Evolutionary conservation across 2,113 vertebrate species (phyloP).

Genomic region (Pseudorectes ferrugineus): DNA sequence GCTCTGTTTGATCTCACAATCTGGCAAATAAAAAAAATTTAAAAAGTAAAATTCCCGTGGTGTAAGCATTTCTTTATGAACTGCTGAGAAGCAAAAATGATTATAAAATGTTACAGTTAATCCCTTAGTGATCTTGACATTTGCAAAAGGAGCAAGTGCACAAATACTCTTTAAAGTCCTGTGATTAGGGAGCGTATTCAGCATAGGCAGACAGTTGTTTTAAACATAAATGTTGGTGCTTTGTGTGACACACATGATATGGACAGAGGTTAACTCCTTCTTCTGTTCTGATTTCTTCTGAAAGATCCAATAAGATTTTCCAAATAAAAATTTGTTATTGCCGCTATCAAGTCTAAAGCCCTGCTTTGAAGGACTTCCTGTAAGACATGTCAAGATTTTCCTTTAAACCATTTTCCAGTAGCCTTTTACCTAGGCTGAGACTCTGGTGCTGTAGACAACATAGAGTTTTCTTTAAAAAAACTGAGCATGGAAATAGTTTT

Average conservation of each 20-base stretch:
- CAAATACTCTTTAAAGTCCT: not conserved
- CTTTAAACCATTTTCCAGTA: not conserved
- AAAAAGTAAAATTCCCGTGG: not conserved
- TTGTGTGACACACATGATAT: not conserved
- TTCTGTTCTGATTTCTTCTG: not conserved
- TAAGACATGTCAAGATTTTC: not conserved
- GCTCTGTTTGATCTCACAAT: slow-evolving; percentile 2
- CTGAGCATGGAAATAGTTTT: not conserved
- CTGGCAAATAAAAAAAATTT: not conserved
- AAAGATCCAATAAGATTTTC: not conserved
- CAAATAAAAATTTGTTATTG: not conserved
- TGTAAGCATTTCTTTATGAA: not conserved
- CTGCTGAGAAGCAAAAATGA: not conserved
- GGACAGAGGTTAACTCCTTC: not conserved
- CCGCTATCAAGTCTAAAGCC: not conserved
- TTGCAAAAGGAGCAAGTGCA: not conserved
- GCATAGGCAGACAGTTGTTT: not conserved
- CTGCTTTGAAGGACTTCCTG: not conserved
- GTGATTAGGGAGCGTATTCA: not conserved
- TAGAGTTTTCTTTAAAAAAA: not conserved
- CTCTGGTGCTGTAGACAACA: not conserved
- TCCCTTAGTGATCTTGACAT: slow-evolving; percentile 31
- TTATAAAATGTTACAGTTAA: slow-evolving; percentile 25
- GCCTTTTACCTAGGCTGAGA: not conserved
- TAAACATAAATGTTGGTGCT: not conserved